These are phyloP conservation scores for Halesus radiatus DNA, from an alignment of 1,140 invertebrate genomes.

Conservation along the genomic window DNA sequence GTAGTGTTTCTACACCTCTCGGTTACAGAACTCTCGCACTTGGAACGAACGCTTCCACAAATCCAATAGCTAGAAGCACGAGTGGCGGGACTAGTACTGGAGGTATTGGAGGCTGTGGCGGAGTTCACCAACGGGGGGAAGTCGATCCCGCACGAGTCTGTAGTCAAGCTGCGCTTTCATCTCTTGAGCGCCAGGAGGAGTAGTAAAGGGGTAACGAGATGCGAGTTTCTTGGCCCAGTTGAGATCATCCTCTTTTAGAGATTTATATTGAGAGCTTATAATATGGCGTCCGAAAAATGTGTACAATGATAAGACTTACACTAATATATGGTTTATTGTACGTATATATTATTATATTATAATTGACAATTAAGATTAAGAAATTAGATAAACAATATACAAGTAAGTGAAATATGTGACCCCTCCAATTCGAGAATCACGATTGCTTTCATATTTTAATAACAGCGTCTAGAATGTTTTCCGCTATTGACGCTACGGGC, in stretches of 20 bases:
- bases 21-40: background rate
- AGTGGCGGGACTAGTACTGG: background rate
- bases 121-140: background rate
- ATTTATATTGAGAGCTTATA: background rate
- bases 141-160: background rate
- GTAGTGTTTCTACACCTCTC: background rate
- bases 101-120: background rate
- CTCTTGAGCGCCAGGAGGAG: constrained; percentile 9
- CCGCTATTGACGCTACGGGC: no score
- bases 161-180: constrained; percentile 34
- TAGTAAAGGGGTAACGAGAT: constrained; percentile 26
- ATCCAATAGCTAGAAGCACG: constrained; percentile 29
- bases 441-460: no score
- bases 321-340: no score
- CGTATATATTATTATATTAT: no score
- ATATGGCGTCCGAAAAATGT: no score
- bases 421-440: no score
- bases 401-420: no score
- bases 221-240: background rate
- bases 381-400: no score
- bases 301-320: no score
- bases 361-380: no score
- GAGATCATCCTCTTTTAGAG: background rate
- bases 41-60: constrained; percentile 15
- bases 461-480: no score